Base-by-base conservation (phyloP, 2,888 invertebrate genomes). In the Pelosia muscerda region DNA sequence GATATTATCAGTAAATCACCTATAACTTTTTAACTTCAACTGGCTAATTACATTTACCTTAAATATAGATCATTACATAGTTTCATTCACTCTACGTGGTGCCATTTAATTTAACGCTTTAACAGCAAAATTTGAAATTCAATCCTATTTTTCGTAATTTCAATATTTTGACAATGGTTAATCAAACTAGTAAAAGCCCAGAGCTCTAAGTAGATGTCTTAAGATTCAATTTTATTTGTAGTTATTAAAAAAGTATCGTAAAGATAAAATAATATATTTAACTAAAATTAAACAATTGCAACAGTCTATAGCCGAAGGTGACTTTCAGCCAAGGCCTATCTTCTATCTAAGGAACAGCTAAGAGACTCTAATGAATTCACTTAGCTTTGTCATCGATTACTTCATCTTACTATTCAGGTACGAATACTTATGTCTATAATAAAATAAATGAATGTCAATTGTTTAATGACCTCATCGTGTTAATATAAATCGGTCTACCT, bases 331-430 rank as follows among this genome's bases (percentile, higher is more conserved):
- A 81, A 83, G 81, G 85, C 79, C 77, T 78, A 60, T 71, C 67
- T 71, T 68, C n/a, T n/a, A n/a, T n/a, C n/a, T n/a, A n/a, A n/a
- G 61, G 70, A 66, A 72, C 69, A 75, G 54, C 65, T 70, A 73
- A 28, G 74, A 84, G 78, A 76, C 80, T 81, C 84, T 87, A 86
- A 88, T 84, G 76, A 86, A 86, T 84, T 79, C 78, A 84, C 71
- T 85, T 84, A 83, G 69, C 78, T 71, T 62, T 64, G 68, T 26
- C 28, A 31, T 19, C 63, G 31, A 58, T 68, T 67, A 75, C 63
- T 68, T 58, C 72, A 77, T 26, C 23, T 59, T 63, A 6, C 26
- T 62, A 62, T 53, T 42, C 42, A 49, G 22, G n/a, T 38, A 57
- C 19, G 49, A 34, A 9, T 55, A 49, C 57, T 26, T 23, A 49